Percentiles rank a stretch among this genome's conserved stretches.
Conservation (phyloP, 2,888 invertebrate species). For the Zaprionus bogoriensis region DNA sequence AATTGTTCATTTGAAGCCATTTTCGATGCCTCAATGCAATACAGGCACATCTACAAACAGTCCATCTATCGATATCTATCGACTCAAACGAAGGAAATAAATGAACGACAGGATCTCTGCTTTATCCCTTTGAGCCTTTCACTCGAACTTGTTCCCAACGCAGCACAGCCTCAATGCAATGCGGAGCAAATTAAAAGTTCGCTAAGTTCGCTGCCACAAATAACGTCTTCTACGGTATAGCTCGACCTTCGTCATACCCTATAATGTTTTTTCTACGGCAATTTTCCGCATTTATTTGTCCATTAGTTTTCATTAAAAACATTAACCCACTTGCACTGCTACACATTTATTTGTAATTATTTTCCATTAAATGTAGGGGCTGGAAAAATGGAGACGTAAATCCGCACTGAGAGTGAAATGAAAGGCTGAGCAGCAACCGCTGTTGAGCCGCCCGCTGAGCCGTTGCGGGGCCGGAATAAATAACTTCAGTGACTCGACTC, state of each 20-base stretch:
- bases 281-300: conserved; percentile 8
- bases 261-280: neutral
- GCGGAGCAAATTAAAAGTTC: neutral
- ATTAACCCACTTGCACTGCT: conserved; percentile 37
- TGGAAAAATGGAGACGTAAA: neutral
- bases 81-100: too few relatives aligned
- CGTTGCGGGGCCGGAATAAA: conserved; percentile 39
- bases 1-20: too few relatives aligned
- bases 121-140: neutral
- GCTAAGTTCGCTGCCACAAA: neutral
- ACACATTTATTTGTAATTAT: conserved; percentile 68
- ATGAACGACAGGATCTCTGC: neutral
- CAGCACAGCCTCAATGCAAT: neutral
- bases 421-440: conserved; percentile 12
- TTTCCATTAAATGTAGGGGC: conserved; percentile 71
- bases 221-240: neutral
- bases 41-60: too few relatives aligned
- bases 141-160: neutral
- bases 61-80: too few relatives aligned
- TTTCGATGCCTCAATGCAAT: too few relatives aligned
- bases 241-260: neutral
- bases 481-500: conserved; percentile 42
- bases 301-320: conserved; percentile 66
- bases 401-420: neutral
- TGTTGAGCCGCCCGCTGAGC: conserved; percentile 45